A percentile compares a stretch with the other conserved stretches of the same genome.
Conservation (phyloP, 2,888 invertebrate species). For the Branchellion lobata region DNA sequence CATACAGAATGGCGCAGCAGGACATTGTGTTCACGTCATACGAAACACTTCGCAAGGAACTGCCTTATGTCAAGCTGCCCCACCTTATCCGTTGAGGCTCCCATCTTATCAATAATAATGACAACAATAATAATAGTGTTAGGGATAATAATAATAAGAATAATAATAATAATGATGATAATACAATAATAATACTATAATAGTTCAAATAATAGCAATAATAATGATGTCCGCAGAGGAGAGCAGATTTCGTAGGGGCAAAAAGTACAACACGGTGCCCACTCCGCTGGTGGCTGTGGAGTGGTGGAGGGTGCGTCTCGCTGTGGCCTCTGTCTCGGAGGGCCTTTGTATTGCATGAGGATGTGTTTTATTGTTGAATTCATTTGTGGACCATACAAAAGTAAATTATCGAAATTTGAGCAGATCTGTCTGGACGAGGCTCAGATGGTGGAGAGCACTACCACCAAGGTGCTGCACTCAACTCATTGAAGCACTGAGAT, state of each 20-base stretch:
- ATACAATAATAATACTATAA: too few species aligned
- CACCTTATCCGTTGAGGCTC: slow-evolving; percentile 60
- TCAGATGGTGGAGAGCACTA: slow-evolving; percentile 73
- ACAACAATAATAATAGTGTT: too few species aligned
- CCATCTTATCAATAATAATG: not conserved
- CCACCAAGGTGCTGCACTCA: slow-evolving; percentile 60
- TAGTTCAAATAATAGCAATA: not conserved
- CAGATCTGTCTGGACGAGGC: slow-evolving; percentile 72
- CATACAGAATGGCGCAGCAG: slow-evolving; percentile 68
- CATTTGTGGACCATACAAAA: not conserved
- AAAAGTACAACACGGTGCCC: slow-evolving; percentile 69
- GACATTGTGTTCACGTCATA: slow-evolving; percentile 77
- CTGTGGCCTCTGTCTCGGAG: not conserved
- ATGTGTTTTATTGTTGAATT: too few species aligned
- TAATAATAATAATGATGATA: too few species aligned
- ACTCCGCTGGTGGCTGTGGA: slow-evolving; percentile 71
- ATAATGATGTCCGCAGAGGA: not conserved
- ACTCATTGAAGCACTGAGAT: not conserved
- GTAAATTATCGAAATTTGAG: not conserved
- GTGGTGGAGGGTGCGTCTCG: slow-evolving; percentile 76
- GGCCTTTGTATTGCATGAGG: not conserved
- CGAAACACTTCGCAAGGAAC: slow-evolving; percentile 68
- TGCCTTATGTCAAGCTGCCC: slow-evolving; percentile 67
- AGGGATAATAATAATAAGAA: too few species aligned
- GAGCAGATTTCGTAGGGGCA: slow-evolving; percentile 66